Base-by-base conservation (phyloP, 2,888 invertebrate genomes). In the Dendrolimus pini region DNA sequence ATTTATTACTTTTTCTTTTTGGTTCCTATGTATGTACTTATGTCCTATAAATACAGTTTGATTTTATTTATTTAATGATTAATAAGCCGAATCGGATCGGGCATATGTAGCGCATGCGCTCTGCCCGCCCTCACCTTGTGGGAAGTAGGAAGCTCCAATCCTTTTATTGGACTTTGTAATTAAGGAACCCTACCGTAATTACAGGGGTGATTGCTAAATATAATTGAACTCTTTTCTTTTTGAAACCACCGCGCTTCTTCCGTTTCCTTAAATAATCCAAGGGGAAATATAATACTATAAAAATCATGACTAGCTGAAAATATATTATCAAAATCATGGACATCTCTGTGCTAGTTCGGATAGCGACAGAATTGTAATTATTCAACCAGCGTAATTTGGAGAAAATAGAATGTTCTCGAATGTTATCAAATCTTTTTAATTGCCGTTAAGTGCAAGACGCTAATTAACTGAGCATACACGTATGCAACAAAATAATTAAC, bases 131-230 rank as follows among this genome's bases (percentile, higher is more conserved):
- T 75, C 74, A 69, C 83, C 82, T 83, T 83, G 80, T 86, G 87
- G 87, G 89, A 89, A 87, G 83, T 85, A 83, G 90, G 90, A 90
- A 89, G 86, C 82, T 74, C 66, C 77, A 71, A 80, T 82, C 85
- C 82, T 90, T 86, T 89, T 87, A 88, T 88, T 89, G 80, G 82
- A 78, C 72, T 71, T 74, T 78, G 80, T 85, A 86, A 89, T 89
- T 89, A 89, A 84, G 82, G 83, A 89, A 89, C 81, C 84, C 83
- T 81, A 76, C 78, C 78, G 81, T 89, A 88, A 89, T 89, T 89
- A 86, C 89, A 84, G 89, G 89, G 89, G 89, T 71, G 85, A 82
- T 85, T 82, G 88, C 89, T 89, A 88, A 89, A 90, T 87, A 88
- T 90, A 89, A 89, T 89, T 84, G 71, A 82, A 84, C 73, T 77